Conservation (phyloP, 1,140 invertebrate species). For the Papilio glaucus region DNA sequence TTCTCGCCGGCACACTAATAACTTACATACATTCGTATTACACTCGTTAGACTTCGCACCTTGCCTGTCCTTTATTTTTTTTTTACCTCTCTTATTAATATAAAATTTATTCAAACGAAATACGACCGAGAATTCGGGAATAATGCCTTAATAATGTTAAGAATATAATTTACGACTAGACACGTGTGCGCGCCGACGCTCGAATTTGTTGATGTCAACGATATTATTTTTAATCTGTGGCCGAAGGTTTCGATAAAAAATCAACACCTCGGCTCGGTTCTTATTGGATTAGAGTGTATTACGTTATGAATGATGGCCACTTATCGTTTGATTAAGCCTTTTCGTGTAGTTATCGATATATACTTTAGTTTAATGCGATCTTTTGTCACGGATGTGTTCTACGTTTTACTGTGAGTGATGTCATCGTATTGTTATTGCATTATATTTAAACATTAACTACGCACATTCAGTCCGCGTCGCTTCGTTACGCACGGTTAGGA, state of each 20-base stretch:
- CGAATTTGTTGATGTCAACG: constrained; percentile 32
- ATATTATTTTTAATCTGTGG: constrained; percentile 43
- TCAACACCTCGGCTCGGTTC: constrained; percentile 22
- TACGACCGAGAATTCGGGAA: constrained; percentile 64
- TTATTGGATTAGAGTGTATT: constrained; percentile 27
- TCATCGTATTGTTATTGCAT: background rate
- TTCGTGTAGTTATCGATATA: constrained; percentile 9
- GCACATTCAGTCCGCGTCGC: constrained; percentile 14
- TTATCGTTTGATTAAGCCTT: constrained; percentile 29
- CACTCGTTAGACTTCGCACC: constrained; percentile 79
- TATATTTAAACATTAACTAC: constrained; percentile 17
- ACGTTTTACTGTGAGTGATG: background rate
- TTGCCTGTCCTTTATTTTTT: constrained; percentile 73
- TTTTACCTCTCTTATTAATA: constrained; percentile 57
- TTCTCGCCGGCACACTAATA: constrained; percentile 65
- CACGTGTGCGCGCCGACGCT: constrained; percentile 50
- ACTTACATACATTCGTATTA: constrained; percentile 80
- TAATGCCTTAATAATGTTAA: constrained; percentile 71
- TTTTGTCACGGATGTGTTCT: background rate
- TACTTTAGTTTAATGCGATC: constrained; percentile 17
- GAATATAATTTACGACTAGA: constrained; percentile 70
- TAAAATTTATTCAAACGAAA: constrained; percentile 75
- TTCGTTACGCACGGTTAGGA: constrained; percentile 30
- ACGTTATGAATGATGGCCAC: constrained; percentile 21
- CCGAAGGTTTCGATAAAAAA: constrained; percentile 32